Base-by-base conservation (phyloP, 2,888 invertebrate genomes). In the Oxycera nigricornis region DNA sequence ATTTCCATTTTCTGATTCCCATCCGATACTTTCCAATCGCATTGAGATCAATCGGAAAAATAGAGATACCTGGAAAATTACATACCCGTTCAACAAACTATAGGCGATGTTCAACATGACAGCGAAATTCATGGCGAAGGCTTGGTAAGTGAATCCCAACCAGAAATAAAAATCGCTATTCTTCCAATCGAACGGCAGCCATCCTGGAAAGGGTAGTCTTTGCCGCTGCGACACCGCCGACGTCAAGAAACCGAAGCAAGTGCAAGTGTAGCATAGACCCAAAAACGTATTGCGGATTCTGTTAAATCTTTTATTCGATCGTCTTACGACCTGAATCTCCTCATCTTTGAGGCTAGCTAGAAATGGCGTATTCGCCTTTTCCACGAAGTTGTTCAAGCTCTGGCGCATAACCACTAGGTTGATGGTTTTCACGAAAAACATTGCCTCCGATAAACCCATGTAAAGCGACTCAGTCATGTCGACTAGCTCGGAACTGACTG, bases 181-280 rank as follows among this genome's bases (percentile, higher is more conserved):
- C 24, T 30, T 20, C 80, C 81, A 81, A 22, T 83, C 81, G 50
- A 84, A 83, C 6, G 82, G 83, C 70, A 82, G 79, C 76, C 82
- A 83, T 31, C 78, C 80, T 14, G 78, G 77, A 39, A 80, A 82
- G 1, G 83, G 82, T 59, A 83, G 55, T 4, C 79, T 79, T 17
- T 80, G 79, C 0, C 75, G 67, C 11, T 24, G 9, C 11, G 41
- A 67, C 14, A 26, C 11, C 9, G n/a, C 22, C 22, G 59, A 28
- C 2, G 14, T 3, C 4, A 62, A 2, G 35, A 17, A 62, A 20
- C 62, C 62, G 2, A 11, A 2, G n/a, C 3, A 3, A 46, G 17
- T 14, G 2, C 3, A 3, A 46, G 28, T 9, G 9, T n/a, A 26
- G n/a, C 59, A 59, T 14, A 59, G 4, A 2, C 9, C 26, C 9